A percentile compares a stretch with the other conserved stretches of the same genome.
These are phyloP conservation scores for Podiceps cristatus DNA, from an alignment of 2,113 vertebrate genomes.

Conservation along the genomic window DNA sequence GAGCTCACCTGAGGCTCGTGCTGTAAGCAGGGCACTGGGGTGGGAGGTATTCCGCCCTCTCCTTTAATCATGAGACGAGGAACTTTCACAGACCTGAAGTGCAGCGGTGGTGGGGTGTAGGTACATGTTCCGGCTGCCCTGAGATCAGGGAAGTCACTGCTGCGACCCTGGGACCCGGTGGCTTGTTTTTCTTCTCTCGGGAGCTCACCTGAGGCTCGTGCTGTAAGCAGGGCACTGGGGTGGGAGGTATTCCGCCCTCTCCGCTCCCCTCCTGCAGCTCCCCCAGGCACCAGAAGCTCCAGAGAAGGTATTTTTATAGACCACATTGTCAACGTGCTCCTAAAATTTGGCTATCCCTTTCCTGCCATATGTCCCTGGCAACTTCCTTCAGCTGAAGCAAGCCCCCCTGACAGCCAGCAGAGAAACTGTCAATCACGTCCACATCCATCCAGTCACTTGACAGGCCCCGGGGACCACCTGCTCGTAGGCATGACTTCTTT, in stretches of 20 bases:
- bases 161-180: neutral
- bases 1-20: neutral
- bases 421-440: conserved; percentile 65
- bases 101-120: accelerated
- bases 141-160: neutral
- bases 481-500: conserved; percentile 19
- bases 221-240: accelerated
- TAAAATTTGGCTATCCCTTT: conserved; percentile 68
- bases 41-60: neutral
- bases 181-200: neutral
- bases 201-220: neutral
- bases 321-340: conserved; percentile 56
- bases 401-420: conserved; percentile 69
- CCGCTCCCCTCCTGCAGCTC: neutral
- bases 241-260: neutral
- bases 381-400: conserved; percentile 57
- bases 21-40: accelerated
- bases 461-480: conserved; percentile 66
- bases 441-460: conserved; percentile 61
- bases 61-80: accelerated
- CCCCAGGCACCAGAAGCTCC: conserved; percentile 13
- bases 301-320: conserved; percentile 56
- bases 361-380: conserved; percentile 70
- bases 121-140: neutral
- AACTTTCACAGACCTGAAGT: neutral